Conservation (phyloP, 1,140 invertebrate species). For the Cyclina sinensis region DNA sequence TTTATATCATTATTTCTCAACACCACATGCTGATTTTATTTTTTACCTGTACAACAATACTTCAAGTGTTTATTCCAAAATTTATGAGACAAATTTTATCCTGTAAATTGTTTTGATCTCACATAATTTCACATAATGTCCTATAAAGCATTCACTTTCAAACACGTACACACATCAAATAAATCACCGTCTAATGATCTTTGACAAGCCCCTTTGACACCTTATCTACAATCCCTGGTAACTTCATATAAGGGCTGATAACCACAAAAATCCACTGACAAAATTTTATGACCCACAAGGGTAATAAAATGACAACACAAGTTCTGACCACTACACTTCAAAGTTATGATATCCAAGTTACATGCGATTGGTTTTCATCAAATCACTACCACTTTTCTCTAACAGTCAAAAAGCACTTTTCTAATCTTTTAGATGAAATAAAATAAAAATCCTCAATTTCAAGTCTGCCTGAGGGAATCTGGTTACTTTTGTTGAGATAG, state of each 20-base stretch:
- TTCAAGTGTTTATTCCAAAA: neutral
- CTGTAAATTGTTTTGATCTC: neutral
- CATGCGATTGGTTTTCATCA: neutral
- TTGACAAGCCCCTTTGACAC: conserved; percentile 16
- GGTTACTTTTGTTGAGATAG: neutral
- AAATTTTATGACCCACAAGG: conserved; percentile 14
- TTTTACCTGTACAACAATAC: neutral
- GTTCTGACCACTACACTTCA: neutral
- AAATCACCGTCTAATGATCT: conserved; percentile 6
- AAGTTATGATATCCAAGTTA: too few species aligned
- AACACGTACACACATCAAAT: neutral
- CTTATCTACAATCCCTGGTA: conserved; percentile 13
- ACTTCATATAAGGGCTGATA: conserved; percentile 1
- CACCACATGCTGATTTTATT: neutral
- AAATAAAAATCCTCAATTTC: neutral
- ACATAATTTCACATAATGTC: neutral
- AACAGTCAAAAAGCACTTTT: neutral
- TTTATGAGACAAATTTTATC: neutral
- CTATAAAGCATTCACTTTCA: neutral
- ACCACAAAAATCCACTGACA: conserved; percentile 31
- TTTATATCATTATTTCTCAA: neutral
- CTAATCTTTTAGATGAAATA: too few species aligned
- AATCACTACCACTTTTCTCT: conserved; percentile 3
- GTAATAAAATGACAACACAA: conserved; percentile 26
- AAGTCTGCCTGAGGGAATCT: neutral